Base-by-base conservation (phyloP, 2,797 vertebrate species). In the Eulemur mongoz region DNA sequence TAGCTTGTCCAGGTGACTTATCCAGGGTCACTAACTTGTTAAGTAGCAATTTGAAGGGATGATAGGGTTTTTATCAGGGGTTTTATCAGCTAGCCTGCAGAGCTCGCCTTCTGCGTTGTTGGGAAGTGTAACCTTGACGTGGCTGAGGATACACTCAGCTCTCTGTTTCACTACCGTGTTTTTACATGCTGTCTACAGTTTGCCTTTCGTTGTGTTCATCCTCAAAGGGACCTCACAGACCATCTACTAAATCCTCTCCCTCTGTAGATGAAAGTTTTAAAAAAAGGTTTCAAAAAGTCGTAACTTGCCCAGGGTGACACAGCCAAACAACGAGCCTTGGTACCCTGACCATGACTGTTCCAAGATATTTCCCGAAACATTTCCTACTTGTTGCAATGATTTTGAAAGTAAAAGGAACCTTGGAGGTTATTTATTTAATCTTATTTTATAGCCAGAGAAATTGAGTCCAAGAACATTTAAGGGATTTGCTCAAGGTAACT, bases 401-500 rank as follows among this genome's bases (percentile, higher is more conserved):
- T 84, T 93, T 72, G 70, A 97, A 92, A 92, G 69, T 63, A 80
- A n/a, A 87, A 87, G 79, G 30, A 89, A 89, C 5, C 23, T n/a
- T 82, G 8, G 35, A 90, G 48, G 38, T 91, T 83, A 81, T 65
- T 91, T 86, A 80, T 89, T 96, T 87, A 72, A 96, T 81, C 89
- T 92, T 45, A 40, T 81, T 89, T 95, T 95, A 73, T 84, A 82
- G n/a, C 45, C 18, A 50, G 80, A 96, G 91, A 87, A 93, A 80
- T 52, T 59, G 81, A 91, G 67, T 93, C 93, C 38, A 82, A 92
- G 84, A 94, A 82, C 69, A 86, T 91, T 85, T 72, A 73, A 95
- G 65, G 81, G 75, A 70, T 86, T 96, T 96, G 82, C 52, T 54
- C 70, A 94, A 73, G 72, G 83, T 87, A 95, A 92, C 73, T 79